These are phyloP conservation scores for Cryptophagus acutangulus DNA, from an alignment of 2,888 invertebrate species.

Conservation along the genomic window DNA sequence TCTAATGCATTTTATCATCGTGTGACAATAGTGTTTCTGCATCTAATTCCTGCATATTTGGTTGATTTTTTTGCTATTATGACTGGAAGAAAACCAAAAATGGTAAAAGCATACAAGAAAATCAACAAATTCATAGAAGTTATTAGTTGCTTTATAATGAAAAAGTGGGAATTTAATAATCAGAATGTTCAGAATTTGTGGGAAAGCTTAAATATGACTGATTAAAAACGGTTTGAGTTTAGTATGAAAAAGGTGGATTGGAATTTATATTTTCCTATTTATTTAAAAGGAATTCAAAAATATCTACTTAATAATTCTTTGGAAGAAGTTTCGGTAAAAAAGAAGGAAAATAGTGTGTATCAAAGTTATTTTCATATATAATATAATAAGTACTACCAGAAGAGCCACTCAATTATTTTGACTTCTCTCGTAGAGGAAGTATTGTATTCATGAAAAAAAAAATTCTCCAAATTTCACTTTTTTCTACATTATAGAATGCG, in stretches of 20 bases:
- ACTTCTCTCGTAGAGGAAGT: too few relatives aligned
- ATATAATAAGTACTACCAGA: too few relatives aligned
- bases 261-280: constrained; percentile 49
- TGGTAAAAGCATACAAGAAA: constrained; percentile 27
- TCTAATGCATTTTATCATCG: constrained; percentile 53
- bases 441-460: too few relatives aligned
- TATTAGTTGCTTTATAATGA: constrained; percentile 64
- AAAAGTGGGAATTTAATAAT: constrained; percentile 70
- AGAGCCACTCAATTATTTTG: too few relatives aligned
- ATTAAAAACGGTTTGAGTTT: constrained; percentile 59
- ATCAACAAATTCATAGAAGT: constrained; percentile 25
- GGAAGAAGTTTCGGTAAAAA: too few relatives aligned
- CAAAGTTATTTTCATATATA: too few relatives aligned
- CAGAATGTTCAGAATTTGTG: constrained; percentile 57
- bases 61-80: constrained; percentile 54
- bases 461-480: too few relatives aligned
- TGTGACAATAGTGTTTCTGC: constrained; percentile 56
- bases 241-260: constrained; percentile 69
- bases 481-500: too few relatives aligned
- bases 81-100: constrained; percentile 60
- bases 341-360: too few relatives aligned
- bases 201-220: constrained; percentile 53
- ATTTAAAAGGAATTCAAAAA: constrained; percentile 31
- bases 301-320: too few relatives aligned
- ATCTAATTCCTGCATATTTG: constrained; percentile 59